Percentiles rank a stretch among this genome's conserved stretches.
phyloP scores from a whole-genome alignment of 2,888 invertebrate genomes.

The Icerya purchasi region DNA sequence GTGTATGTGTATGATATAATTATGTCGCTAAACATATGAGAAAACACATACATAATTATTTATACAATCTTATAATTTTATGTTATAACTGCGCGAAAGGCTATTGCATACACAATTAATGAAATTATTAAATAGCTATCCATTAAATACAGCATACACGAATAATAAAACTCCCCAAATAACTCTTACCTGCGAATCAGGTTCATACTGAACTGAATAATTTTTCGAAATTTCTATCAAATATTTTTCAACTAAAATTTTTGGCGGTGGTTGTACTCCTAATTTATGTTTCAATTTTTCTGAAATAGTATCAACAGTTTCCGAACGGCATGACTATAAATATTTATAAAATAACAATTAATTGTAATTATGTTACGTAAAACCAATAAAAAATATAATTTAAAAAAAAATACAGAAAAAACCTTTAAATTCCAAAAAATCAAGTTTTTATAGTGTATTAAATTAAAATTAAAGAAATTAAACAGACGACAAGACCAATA shows the following conservation, averaged over 20 bases:
- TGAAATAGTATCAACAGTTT: constrained; percentile 57
- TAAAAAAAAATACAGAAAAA: too few species aligned
- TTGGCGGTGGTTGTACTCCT: constrained; percentile 84
- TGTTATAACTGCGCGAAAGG: too few species aligned
- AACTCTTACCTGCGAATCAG: constrained; percentile 54
- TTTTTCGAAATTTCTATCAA: constrained; percentile 90
- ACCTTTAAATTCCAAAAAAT: too few species aligned
- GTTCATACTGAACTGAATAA: constrained; percentile 82
- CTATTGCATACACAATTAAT: too few species aligned
- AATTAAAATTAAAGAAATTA: too few species aligned
- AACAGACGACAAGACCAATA: too few species aligned
- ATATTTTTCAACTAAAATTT: constrained; percentile 79
- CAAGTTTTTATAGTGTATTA: too few species aligned
- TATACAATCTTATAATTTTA: background rate
- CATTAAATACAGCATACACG: background rate
- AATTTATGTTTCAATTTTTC: constrained; percentile 84
- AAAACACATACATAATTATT: background rate
- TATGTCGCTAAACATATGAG: too few species aligned
- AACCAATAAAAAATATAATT: too few species aligned
- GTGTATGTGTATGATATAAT: too few species aligned
- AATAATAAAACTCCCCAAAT: background rate
- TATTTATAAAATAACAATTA: too few species aligned
- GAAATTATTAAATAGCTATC: background rate
- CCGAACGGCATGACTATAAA: constrained; percentile 47
- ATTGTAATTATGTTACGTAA: too few species aligned